Percentiles rank a stretch among this genome's conserved stretches.
Evolutionary conservation across 2,888 invertebrate genomes (phyloP).

Genomic region (Dorcus hopei): DNA sequence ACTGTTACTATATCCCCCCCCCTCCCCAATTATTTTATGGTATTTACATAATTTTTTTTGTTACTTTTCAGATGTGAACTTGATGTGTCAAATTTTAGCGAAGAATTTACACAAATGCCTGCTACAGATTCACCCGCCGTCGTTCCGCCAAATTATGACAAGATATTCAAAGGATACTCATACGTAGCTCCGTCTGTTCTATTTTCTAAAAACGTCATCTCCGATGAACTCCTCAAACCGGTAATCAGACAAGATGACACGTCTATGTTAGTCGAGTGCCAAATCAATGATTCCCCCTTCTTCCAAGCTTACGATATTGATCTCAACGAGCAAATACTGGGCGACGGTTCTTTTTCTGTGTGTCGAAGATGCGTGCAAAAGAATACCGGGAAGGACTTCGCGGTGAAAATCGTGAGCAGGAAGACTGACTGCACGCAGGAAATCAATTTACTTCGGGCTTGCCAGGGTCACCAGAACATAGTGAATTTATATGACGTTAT

Average conservation of each 20-base stretch:
- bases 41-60: background rate
- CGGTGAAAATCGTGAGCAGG: conserved; percentile 81
- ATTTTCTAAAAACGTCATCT: conserved; percentile 75
- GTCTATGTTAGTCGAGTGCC: conserved; percentile 36
- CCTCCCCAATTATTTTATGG: background rate
- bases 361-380: conserved; percentile 78
- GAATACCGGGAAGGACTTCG: conserved; percentile 71
- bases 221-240: conserved; percentile 67
- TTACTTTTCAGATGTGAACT: conserved; percentile 62
- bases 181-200: conserved; percentile 91
- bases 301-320: conserved; percentile 81
- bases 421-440: conserved; percentile 69
- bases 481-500: conserved; percentile 81
- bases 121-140: conserved; percentile 90
- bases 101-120: conserved; percentile 91
- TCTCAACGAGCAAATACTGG: conserved; percentile 66
- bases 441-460: conserved; percentile 72
- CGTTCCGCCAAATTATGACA: conserved; percentile 80
- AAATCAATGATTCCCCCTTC: conserved; percentile 68
- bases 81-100: conserved; percentile 95
- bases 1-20: too few species aligned
- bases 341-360: conserved; percentile 87
- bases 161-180: conserved; percentile 89
- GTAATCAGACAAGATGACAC: conserved; percentile 50
- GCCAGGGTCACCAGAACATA: conserved; percentile 87